A percentile compares a stretch with the other conserved stretches of the same genome.
Conservation (phyloP, 2,888 invertebrate species). For the Belgica antarctica region DNA sequence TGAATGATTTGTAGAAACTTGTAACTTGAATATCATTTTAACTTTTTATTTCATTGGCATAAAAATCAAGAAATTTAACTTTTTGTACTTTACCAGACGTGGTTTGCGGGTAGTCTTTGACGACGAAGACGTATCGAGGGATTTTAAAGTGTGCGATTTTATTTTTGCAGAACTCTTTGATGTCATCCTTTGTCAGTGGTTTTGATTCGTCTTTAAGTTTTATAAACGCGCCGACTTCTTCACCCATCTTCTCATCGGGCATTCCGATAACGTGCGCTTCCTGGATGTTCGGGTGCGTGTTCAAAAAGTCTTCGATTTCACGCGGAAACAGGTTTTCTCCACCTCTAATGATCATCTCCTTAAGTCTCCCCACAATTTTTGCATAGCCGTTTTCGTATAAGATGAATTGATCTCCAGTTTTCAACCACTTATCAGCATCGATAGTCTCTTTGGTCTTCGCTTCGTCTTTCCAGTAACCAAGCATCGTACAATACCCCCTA, state of each 20-base stretch:
- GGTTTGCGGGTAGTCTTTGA: slow-evolving; percentile 71
- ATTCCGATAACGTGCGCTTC: slow-evolving; percentile 62
- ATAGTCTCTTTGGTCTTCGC: slow-evolving; percentile 68
- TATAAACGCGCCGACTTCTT: slow-evolving; percentile 67
- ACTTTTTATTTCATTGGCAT: slow-evolving; percentile 8
- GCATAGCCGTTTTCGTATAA: slow-evolving; percentile 61
- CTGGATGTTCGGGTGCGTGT: slow-evolving; percentile 65
- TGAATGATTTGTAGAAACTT: background rate
- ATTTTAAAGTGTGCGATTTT: slow-evolving; percentile 77
- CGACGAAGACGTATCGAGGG: slow-evolving; percentile 65
- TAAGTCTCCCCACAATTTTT: slow-evolving; percentile 66
- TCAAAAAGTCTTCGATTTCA: slow-evolving; percentile 73
- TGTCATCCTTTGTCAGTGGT: slow-evolving; percentile 58
- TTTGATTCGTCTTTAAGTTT: slow-evolving; percentile 57
- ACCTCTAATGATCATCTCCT: slow-evolving; percentile 75
- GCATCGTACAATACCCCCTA: slow-evolving; percentile 69
- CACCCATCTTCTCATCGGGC: slow-evolving; percentile 69
- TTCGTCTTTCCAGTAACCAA: slow-evolving; percentile 71
- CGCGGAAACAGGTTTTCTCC: slow-evolving; percentile 81
- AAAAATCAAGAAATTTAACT: slow-evolving; percentile 57
- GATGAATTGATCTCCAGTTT: slow-evolving; percentile 38
- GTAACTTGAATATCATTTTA: background rate
- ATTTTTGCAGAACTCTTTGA: slow-evolving; percentile 64
- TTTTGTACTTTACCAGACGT: slow-evolving; percentile 78
- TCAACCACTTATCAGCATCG: slow-evolving; percentile 63